Base-by-base conservation (phyloP, 1,140 invertebrate genomes). In the Drosophila arizonae region DNA sequence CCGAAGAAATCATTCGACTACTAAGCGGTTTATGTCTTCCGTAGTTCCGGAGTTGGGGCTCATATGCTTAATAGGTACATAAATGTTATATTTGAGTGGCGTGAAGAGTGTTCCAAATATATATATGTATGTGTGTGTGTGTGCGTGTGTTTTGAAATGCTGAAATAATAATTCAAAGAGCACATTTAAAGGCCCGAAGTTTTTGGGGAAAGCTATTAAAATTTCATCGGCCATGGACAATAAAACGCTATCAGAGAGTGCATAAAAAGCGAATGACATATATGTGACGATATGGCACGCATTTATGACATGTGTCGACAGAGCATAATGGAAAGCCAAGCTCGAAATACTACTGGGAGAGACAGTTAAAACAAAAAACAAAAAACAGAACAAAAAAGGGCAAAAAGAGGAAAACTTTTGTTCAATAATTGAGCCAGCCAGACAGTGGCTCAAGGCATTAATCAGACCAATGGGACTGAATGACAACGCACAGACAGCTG, bases 221-320 rank as follows among this genome's bases (percentile, higher is more conserved):
- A 58, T 74, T 77, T 73, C 48, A 74, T 60, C 60, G 63, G 60
- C 6, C 56, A 54, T 52, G 51, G 62, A 72, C 72, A 72, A 78
- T 86, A 79, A 87, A 86, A 81, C 51, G 79, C 65, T 69, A 76
- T 78, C 65, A 39, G 43, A 26, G 43, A 63, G 26, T 50, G 66
- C 65, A 74, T 70, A 70, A 77, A 17, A 46, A 85, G 39, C 75
- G 76, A 81, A 79, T 87, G 81, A 84, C 72, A 84, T 70, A 84
- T 70, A 78, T 79, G 76, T 72, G 78, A 78, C 61, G 64, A 81
- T 87, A 85, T 81, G 75, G 30, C 56, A n/a, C 66, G 36, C 78
- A 66, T 85, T 77, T 77, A 68, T 58, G 66, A 63, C 71, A 58
- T 13, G 8, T 65, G 45, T 36, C 24, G 58, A 43, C 68, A 26